phyloP scores from a whole-genome alignment of 1,140 invertebrate species.

The Pectinophora gossypiella region DNA sequence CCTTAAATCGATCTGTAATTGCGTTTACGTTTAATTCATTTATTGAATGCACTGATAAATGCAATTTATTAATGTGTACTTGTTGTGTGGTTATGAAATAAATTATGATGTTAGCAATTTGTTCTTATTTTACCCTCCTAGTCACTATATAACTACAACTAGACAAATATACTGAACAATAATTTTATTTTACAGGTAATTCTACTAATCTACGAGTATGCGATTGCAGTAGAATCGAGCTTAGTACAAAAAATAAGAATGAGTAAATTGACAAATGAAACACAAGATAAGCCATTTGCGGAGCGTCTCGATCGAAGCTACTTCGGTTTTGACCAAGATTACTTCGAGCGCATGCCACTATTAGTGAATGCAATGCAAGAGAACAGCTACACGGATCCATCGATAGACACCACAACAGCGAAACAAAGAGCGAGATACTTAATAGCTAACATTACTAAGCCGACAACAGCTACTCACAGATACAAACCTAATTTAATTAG shows the following conservation, averaged over 20 bases:
- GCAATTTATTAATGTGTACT: too few relatives aligned
- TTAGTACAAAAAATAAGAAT: conserved; percentile 51
- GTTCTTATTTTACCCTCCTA: background rate
- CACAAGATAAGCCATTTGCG: conserved; percentile 41
- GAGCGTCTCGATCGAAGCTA: conserved; percentile 54
- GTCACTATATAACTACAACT: background rate
- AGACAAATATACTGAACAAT: background rate
- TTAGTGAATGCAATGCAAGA: conserved; percentile 65
- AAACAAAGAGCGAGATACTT: conserved; percentile 19
- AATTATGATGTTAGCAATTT: too few relatives aligned
- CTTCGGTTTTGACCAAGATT: conserved; percentile 67
- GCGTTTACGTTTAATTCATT: too few relatives aligned
- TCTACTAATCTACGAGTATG: conserved; percentile 68
- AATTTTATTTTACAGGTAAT: conserved; percentile 50
- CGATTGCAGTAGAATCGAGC: conserved; percentile 62
- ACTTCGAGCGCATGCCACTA: conserved; percentile 64
- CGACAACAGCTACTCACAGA: conserved; percentile 9
- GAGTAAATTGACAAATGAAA: conserved; percentile 18
- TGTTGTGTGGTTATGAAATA: too few relatives aligned
- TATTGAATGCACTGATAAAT: too few relatives aligned
- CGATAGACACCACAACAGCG: conserved; percentile 23
- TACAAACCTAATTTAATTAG: conserved; percentile 23
- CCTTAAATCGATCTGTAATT: too few relatives aligned
- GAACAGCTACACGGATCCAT: conserved; percentile 42
- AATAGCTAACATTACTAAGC: conserved; percentile 5